These are phyloP conservation scores for Phycodurus eques DNA, from an alignment of 2,113 vertebrate genomes.

Conservation along the genomic window DNA sequence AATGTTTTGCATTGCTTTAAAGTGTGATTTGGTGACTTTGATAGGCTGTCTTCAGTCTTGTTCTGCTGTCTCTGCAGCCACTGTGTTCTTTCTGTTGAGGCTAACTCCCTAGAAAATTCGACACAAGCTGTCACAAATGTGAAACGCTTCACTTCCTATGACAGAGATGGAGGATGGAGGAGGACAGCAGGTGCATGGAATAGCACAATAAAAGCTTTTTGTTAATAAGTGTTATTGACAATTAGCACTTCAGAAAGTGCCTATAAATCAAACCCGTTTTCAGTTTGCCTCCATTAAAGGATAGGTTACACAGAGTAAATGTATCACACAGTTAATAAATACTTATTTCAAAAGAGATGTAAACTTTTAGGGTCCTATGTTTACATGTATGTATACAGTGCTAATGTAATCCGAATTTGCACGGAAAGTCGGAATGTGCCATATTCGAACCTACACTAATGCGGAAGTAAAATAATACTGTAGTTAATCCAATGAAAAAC, in stretches of 20 bases:
- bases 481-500: not conserved
- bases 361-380: not conserved
- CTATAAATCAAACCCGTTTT: not conserved
- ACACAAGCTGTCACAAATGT: conserved; percentile 39
- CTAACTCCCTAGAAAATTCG: conserved; percentile 20
- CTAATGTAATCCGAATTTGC: no score
- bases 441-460: no score
- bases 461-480: no score
- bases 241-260: not conserved
- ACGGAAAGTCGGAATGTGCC: no score
- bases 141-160: conserved; percentile 47
- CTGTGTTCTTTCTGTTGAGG: conserved; percentile 1
- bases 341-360: not conserved
- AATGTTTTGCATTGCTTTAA: not conserved
- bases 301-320: no score
- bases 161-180: conserved; percentile 25
- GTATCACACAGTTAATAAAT: no score
- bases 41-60: not conserved
- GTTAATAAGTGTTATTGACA: not conserved
- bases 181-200: conserved; percentile 22
- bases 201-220: not conserved
- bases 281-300: not conserved
- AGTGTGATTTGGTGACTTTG: not conserved
- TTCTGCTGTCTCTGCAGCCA: not conserved
- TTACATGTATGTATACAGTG: not conserved